Evolutionary conservation across 1,140 invertebrate genomes (phyloP), one percentile per base, ranked within the genome.

Genomic region (Drosophila mayri): DNA sequence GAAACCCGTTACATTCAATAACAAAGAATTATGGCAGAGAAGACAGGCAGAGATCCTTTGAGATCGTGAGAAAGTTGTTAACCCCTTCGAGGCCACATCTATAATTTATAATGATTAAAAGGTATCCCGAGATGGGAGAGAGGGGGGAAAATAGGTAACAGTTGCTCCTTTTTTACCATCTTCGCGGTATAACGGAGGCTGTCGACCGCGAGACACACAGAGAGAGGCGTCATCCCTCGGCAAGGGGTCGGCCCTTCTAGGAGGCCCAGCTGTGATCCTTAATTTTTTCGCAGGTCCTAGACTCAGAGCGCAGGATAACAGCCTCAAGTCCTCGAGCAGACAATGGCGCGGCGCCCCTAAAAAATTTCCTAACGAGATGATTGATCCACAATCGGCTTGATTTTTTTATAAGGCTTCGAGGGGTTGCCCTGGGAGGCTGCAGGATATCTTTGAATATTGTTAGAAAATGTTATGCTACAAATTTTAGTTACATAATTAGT

Each of bases 31-130:
- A 79, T 72, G 49, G 58, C 79, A 47, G 40, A 79, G 46, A 50
- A 75, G 82, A 76, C 79, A 63, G 59, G 76, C 72, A 28, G 46
- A 20, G 28, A 30, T 71, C 46, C 40, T 73, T 32, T 1, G 49
- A 32, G 67, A 65, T 49, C 85, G 85, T 88, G 85, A 90, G 85
- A 88, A 88, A 88, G 78, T 88, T 85, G 70, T 73, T 88, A 88
- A 88, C 85, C 85, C 85, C 85, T 90, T 84, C 50, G 47, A 55
- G 62, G 85, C 81, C 85, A 90, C 85, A 90, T 49, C 64, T 55
- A 77, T 88, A 88, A 88, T 88, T 88, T 88, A 85, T 88, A 88
- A 88, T 88, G 85, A 90, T 90, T 88, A 79, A 25, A 79, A 38
- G 77, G 73, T 74, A 76, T 16, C 44, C 22, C 22, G 20, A 16